Percentiles rank a stretch among this genome's conserved stretches.
phyloP scores from a whole-genome alignment of 2,113 vertebrate genomes.

The Hippocampus abdominalis region DNA sequence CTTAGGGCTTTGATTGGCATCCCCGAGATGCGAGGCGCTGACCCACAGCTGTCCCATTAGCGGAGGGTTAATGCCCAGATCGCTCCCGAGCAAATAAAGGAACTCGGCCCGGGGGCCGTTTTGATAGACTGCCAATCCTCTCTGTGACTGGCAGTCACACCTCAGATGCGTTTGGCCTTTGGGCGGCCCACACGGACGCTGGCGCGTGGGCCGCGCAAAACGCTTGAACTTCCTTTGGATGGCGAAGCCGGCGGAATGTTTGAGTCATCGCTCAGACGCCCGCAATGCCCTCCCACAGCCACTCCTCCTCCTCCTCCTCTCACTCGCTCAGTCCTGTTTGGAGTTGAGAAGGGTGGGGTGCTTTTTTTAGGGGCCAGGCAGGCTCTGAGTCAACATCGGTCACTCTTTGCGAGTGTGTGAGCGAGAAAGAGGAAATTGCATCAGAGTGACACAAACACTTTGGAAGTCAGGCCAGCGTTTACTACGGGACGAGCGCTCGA shows the following conservation, averaged over 20 bases:
- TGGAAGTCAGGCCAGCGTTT: constrained; percentile 30
- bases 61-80: constrained; percentile 73
- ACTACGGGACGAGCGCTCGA: constrained; percentile 45
- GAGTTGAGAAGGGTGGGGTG: constrained; percentile 66
- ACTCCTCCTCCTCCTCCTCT: constrained; percentile 1
- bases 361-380: constrained; percentile 57
- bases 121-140: constrained; percentile 69
- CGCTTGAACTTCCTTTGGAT: constrained; percentile 54
- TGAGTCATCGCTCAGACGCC: constrained; percentile 71
- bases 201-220: neutral
- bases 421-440: neutral
- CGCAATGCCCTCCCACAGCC: constrained; percentile 38
- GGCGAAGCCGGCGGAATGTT: constrained; percentile 66
- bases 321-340: constrained; percentile 59
- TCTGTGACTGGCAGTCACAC: constrained; percentile 47
- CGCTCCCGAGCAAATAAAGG: constrained; percentile 77
- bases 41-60: constrained; percentile 80
- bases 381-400: constrained; percentile 59
- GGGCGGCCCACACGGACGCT: neutral
- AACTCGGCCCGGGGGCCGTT: constrained; percentile 68
- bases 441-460: constrained; percentile 19
- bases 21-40: constrained; percentile 63
- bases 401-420: no score
- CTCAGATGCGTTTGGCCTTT: constrained; percentile 38
- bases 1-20: constrained; percentile 77